Conservation (phyloP, 2,888 invertebrate species). For the Gibbula magus region DNA sequence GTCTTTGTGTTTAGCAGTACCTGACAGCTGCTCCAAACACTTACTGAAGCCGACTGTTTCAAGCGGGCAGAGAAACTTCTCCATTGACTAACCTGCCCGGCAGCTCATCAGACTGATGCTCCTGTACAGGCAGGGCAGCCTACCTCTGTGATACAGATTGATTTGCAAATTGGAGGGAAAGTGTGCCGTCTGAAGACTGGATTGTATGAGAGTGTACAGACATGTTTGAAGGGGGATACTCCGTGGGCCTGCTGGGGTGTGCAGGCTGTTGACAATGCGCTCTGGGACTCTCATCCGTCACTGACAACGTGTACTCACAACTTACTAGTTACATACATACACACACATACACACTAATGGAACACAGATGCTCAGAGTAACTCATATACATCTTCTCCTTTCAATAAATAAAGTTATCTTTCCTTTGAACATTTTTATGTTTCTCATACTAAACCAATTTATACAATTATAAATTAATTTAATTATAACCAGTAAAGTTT, state of each 20-base stretch:
- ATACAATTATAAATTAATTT: too few relatives aligned
- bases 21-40: neutral
- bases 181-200: neutral
- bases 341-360: too few relatives aligned
- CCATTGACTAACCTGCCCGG: too few relatives aligned
- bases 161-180: neutral
- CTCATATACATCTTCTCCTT: too few relatives aligned
- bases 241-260: neutral
- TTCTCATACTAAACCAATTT: too few relatives aligned
- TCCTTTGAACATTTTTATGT: too few relatives aligned
- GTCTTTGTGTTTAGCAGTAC: neutral
- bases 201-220: neutral
- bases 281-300: neutral
- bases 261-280: neutral
- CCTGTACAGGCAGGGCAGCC: neutral
- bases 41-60: neutral
- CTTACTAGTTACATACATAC: neutral
- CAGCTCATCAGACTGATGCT: too few relatives aligned
- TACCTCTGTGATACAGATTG: constrained; percentile 8
- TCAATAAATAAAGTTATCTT: too few relatives aligned
- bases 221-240: neutral
- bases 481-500: too few relatives aligned
- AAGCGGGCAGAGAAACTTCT: neutral
- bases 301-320: neutral
- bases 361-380: too few relatives aligned